A percentile compares a stretch with the other conserved stretches of the same genome.
Conservation (phyloP, 1,140 invertebrate species). For the Andricus grossulariae region DNA sequence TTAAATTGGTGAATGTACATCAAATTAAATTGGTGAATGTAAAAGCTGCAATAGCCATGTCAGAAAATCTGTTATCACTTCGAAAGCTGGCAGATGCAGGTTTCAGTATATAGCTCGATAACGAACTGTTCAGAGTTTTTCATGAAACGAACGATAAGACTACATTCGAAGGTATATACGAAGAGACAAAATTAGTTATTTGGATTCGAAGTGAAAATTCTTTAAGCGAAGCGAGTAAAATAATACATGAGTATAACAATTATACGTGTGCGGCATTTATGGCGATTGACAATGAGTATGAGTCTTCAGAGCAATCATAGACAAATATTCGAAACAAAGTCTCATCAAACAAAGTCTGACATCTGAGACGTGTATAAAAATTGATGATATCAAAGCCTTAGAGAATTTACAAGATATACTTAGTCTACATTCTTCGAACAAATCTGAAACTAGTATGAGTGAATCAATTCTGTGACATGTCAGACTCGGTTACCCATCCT, state of each 20-base stretch:
- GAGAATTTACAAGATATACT: neutral
- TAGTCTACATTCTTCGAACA: no score
- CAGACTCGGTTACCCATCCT: no score
- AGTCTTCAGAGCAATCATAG: conserved; percentile 40
- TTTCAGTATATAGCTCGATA: conserved; percentile 39
- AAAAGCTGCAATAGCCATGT: conserved; percentile 45
- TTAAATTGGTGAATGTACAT: conserved; percentile 51
- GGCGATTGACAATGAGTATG: conserved; percentile 32
- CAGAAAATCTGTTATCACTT: conserved; percentile 42
- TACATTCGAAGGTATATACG: no score
- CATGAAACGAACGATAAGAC: neutral
- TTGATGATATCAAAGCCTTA: neutral
- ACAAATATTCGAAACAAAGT: neutral
- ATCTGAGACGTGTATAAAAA: no score
- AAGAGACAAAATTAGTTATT: no score
- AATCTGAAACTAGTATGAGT: no score
- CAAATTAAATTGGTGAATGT: no score
- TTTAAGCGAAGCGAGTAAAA: neutral
- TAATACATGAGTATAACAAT: conserved; percentile 32
- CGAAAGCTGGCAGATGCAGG: no score
- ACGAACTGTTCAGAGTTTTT: conserved; percentile 41
- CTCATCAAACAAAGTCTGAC: neutral
- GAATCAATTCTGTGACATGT: no score
- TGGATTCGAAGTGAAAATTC: no score
- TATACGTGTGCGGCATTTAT: conserved; percentile 34